A percentile compares a stretch with the other conserved stretches of the same genome.
These are phyloP conservation scores for Uloborus plumipes DNA, from an alignment of 2,888 invertebrate genomes.

Conservation along the genomic window DNA sequence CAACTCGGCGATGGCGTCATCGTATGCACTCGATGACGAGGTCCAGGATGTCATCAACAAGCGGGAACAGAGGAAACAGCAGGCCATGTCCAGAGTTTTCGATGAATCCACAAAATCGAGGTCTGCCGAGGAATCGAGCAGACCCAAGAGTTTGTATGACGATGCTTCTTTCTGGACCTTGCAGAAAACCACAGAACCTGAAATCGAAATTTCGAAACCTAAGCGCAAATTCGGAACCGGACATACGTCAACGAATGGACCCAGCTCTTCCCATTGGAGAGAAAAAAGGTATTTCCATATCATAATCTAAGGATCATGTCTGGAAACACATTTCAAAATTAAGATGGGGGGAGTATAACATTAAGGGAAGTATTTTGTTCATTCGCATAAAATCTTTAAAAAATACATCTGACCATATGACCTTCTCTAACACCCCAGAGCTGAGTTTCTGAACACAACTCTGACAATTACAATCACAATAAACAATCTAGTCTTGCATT, in stretches of 20 bases:
- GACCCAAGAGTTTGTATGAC: constrained; percentile 40
- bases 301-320: no score
- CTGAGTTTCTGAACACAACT: no score
- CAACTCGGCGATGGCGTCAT: constrained; percentile 15
- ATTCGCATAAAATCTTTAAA: no score
- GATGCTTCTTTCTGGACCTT: constrained; percentile 38
- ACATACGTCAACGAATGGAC: constrained; percentile 36
- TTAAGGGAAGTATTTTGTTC: no score
- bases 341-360: no score
- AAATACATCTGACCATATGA: no score
- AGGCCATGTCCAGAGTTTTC: neutral
- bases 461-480: no score
- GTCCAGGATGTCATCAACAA: constrained; percentile 39
- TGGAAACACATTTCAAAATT: no score
- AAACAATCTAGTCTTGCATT: no score
- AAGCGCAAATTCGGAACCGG: constrained; percentile 21
- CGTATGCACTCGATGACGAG: constrained; percentile 41
- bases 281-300: constrained; percentile 39
- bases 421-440: no score
- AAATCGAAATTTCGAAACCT: constrained; percentile 6
- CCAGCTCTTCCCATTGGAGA: constrained; percentile 32
- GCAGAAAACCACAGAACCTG: constrained; percentile 22
- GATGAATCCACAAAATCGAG: neutral
- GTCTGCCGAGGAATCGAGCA: neutral
- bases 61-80: constrained; percentile 17